phyloP scores from a whole-genome alignment of 2,888 invertebrate species.

The Drosophila rellima region DNA sequence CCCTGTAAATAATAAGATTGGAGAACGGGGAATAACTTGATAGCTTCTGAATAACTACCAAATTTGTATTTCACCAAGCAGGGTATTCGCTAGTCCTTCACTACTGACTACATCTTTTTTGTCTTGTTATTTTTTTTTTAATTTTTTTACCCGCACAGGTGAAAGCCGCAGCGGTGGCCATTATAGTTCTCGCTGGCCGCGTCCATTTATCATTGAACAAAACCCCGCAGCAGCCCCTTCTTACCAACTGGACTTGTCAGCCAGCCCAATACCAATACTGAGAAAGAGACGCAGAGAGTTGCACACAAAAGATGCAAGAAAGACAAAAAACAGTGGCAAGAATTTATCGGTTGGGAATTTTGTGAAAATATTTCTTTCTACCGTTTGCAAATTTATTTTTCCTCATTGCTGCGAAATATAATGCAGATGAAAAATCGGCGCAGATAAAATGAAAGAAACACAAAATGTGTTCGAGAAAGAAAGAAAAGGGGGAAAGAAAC shows the following conservation, averaged over 20 bases:
- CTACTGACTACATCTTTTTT: not conserved
- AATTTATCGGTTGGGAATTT: slow-evolving; percentile 74
- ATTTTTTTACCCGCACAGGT: slow-evolving; percentile 60
- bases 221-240: slow-evolving; percentile 20
- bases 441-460: slow-evolving; percentile 37
- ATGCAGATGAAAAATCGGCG: slow-evolving; percentile 73
- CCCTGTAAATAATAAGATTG: not conserved
- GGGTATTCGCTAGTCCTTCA: slow-evolving; percentile 16
- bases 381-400: slow-evolving; percentile 78
- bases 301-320: slow-evolving; percentile 1
- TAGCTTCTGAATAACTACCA: too few relatives aligned
- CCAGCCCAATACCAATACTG: slow-evolving; percentile 40
- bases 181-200: slow-evolving; percentile 73
- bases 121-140: slow-evolving; percentile 32
- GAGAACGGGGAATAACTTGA: not conserved
- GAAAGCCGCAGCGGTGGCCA: slow-evolving; percentile 71
- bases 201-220: slow-evolving; percentile 71
- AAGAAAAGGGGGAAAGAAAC: slow-evolving; percentile 36
- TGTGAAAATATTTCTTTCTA: slow-evolving; percentile 67
- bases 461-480: slow-evolving; percentile 18
- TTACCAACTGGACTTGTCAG: slow-evolving; percentile 67
- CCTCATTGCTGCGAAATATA: slow-evolving; percentile 58
- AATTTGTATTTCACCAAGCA: not conserved
- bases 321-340: slow-evolving; percentile 36
- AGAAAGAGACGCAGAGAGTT: slow-evolving; percentile 25